Percentiles rank a stretch among this genome's conserved stretches.
phyloP scores from a whole-genome alignment of 2,113 vertebrate species.

The Atrichornis clamosus region DNA sequence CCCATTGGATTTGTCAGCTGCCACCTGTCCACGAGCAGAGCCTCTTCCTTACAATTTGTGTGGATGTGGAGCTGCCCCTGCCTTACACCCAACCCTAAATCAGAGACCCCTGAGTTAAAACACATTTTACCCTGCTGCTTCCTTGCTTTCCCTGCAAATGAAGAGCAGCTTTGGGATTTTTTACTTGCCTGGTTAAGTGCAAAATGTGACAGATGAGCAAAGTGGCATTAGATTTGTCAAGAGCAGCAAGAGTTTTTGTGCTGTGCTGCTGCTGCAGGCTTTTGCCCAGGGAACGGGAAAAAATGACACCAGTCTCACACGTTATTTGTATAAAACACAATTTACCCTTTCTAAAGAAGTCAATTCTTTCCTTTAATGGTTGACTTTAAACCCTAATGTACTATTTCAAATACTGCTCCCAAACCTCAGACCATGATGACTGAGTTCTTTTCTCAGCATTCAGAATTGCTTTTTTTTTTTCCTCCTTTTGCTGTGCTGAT shows the following conservation, averaged over 20 bases:
- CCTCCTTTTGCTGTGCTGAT: not conserved
- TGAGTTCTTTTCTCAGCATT: not conserved
- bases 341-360: not conserved
- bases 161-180: not conserved
- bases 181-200: not conserved
- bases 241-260: not conserved
- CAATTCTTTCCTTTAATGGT: not conserved
- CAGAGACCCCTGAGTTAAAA: not conserved
- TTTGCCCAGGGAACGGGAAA: not conserved
- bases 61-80: rapidly evolving
- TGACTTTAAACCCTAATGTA: not conserved
- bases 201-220: not conserved
- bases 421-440: not conserved
- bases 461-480: not conserved
- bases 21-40: rapidly evolving
- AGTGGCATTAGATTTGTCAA: not conserved
- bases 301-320: not conserved
- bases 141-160: not conserved
- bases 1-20: not conserved
- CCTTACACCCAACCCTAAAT: not conserved
- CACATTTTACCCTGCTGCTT: too few species aligned
- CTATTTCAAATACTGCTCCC: not conserved
- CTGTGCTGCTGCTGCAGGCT: not conserved
- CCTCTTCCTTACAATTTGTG: not conserved
- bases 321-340: not conserved